These are phyloP conservation scores for Gymnocephalus cernua DNA, from an alignment of 2,113 vertebrate genomes.

Conservation along the genomic window DNA sequence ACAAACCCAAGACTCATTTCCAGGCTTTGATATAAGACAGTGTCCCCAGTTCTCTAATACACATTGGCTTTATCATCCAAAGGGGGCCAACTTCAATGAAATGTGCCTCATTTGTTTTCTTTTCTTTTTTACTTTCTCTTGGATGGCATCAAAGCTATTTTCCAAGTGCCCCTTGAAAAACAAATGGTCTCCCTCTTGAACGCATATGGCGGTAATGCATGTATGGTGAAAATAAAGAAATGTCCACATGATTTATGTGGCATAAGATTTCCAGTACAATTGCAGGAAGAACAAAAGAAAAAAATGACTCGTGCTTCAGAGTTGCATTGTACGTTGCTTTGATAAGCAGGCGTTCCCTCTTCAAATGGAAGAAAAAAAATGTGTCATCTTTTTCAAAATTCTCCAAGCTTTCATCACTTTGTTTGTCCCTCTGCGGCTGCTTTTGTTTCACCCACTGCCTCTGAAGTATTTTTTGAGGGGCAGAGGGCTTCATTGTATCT, in stretches of 20 bases:
- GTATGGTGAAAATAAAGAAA: slow-evolving; percentile 53
- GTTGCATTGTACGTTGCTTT: slow-evolving; percentile 52
- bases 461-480: slow-evolving; percentile 52
- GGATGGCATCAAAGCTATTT: slow-evolving; percentile 57
- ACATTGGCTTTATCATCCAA: slow-evolving; percentile 52
- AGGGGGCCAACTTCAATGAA: slow-evolving; percentile 46
- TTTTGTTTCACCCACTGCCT: slow-evolving; percentile 71
- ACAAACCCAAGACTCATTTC: slow-evolving; percentile 11
- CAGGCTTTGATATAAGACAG: slow-evolving; percentile 46
- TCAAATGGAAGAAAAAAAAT: slow-evolving; percentile 73
- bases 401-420: slow-evolving; percentile 58
- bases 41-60: slow-evolving; percentile 25
- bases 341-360: slow-evolving; percentile 63
- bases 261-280: slow-evolving; percentile 63
- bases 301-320: slow-evolving; percentile 41
- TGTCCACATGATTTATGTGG: slow-evolving; percentile 72
- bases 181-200: slow-evolving; percentile 58
- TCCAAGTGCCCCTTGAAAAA: slow-evolving; percentile 51
- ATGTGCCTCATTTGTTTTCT: slow-evolving; percentile 8
- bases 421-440: slow-evolving; percentile 59
- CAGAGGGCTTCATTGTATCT: slow-evolving; percentile 59
- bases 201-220: slow-evolving; percentile 41
- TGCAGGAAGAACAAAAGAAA: slow-evolving; percentile 52
- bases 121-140: slow-evolving; percentile 8
- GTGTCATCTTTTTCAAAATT: slow-evolving; percentile 63